Conservation (phyloP, 1,140 invertebrate genomes). For the Pogonomyrmex californicus region DNA sequence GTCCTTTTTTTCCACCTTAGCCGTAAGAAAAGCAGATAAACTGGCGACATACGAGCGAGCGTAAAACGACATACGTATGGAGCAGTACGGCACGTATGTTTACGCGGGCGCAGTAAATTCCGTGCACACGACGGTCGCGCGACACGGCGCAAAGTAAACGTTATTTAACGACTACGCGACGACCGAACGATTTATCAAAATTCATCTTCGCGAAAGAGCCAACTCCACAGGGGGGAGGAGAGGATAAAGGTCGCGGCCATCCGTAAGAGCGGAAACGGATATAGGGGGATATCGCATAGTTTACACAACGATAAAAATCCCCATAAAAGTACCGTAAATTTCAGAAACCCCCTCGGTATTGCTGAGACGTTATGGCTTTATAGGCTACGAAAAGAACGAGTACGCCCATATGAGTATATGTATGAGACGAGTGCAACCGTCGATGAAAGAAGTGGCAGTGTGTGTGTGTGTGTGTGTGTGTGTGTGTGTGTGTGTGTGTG, state of each 20-base stretch:
- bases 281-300: slow-evolving; percentile 79
- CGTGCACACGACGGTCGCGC: slow-evolving; percentile 20
- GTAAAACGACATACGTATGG: slow-evolving; percentile 35
- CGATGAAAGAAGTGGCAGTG: neutral
- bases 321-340: slow-evolving; percentile 82
- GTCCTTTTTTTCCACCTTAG: slow-evolving; percentile 24
- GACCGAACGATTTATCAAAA: slow-evolving; percentile 79
- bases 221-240: slow-evolving; percentile 45
- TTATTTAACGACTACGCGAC: slow-evolving; percentile 71
- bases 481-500: too few species aligned
- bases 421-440: neutral
- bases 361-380: slow-evolving; percentile 77
- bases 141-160: slow-evolving; percentile 63
- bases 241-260: slow-evolving; percentile 71
- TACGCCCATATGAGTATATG: slow-evolving; percentile 3
- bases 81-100: slow-evolving; percentile 39
- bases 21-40: slow-evolving; percentile 64
- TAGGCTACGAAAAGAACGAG: slow-evolving; percentile 72
- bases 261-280: slow-evolving; percentile 78
- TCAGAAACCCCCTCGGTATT: slow-evolving; percentile 60
- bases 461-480: neutral
- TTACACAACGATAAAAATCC: slow-evolving; percentile 83
- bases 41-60: slow-evolving; percentile 33
- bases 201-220: slow-evolving; percentile 76
- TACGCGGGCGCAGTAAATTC: slow-evolving; percentile 57